These are phyloP conservation scores for Chionodraco myersi DNA, from an alignment of 2,113 vertebrate genomes.

Conservation along the genomic window DNA sequence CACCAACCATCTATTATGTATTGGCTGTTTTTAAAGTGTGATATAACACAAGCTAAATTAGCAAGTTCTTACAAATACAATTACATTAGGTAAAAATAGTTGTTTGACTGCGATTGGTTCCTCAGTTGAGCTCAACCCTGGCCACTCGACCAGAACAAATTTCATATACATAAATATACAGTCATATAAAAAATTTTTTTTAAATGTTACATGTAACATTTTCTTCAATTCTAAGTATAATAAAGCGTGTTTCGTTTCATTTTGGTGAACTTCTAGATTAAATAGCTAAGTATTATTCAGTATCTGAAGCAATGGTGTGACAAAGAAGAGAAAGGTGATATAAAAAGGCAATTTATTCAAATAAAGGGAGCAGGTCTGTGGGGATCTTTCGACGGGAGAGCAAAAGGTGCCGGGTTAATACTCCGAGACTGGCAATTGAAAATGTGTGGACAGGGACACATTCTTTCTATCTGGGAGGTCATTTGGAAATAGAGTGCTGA, in stretches of 20 bases:
- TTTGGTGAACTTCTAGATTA: not conserved
- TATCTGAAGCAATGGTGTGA: not conserved
- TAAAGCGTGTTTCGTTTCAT: not conserved
- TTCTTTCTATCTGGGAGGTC: slow-evolving; percentile 68
- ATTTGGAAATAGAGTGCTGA: slow-evolving; percentile 70
- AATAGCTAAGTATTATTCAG: slow-evolving; percentile 2
- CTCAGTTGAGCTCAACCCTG: not conserved
- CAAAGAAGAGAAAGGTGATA: not conserved
- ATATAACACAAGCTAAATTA: slow-evolving; percentile 13
- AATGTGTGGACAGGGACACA: slow-evolving; percentile 59
- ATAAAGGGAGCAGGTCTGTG: slow-evolving; percentile 5
- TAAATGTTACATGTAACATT: not conserved
- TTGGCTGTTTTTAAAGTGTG: not conserved
- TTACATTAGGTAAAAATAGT: no score
- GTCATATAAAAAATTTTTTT: not conserved
- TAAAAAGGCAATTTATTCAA: slow-evolving; percentile 37
- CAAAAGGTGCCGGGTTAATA: slow-evolving; percentile 43
- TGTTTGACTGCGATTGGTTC: not conserved
- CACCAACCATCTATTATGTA: not conserved
- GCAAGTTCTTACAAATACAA: slow-evolving; percentile 4
- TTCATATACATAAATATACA: no score
- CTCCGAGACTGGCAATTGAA: slow-evolving; percentile 41
- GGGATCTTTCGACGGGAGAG: slow-evolving; percentile 10
- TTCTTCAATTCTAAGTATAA: not conserved
- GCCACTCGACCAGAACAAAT: not conserved